Percentiles rank a stretch among this genome's conserved stretches.
Evolutionary conservation across 2,113 vertebrate species (phyloP).

Genomic region (Dasypus novemcinctus): DNA sequence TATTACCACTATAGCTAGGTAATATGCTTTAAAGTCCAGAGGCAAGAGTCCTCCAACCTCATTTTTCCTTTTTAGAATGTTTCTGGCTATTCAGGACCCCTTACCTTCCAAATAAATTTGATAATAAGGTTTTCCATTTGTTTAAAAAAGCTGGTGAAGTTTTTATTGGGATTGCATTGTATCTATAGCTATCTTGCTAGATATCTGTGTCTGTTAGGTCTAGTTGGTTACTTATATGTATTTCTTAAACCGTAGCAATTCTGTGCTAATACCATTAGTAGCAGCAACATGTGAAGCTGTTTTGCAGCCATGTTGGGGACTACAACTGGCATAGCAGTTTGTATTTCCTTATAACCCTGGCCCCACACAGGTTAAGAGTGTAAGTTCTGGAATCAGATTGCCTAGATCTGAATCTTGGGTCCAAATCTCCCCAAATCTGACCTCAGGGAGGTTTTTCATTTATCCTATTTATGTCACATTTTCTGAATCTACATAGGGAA

Average conservation of each 20-base stretch:
- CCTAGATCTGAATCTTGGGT: not conserved
- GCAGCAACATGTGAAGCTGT: not conserved
- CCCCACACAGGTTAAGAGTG: not conserved
- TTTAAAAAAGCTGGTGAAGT: too few relatives aligned
- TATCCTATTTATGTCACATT: not conserved
- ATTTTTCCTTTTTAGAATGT: too few relatives aligned
- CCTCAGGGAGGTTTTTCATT: not conserved
- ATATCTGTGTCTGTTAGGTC: too few relatives aligned
- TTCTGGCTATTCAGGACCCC: too few relatives aligned
- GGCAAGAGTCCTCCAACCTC: too few relatives aligned
- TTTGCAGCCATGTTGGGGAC: not conserved
- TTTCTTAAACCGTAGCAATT: not conserved
- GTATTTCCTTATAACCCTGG: not conserved
- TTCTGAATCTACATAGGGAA: not conserved
- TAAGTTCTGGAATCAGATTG: not conserved
- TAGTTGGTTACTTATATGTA: too few relatives aligned
- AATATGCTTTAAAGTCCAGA: too few relatives aligned
- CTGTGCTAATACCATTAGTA: not conserved
- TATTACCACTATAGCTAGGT: too few relatives aligned
- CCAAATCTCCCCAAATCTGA: not conserved
- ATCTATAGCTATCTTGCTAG: too few relatives aligned
- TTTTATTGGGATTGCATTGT: too few relatives aligned
- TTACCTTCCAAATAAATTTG: too few relatives aligned
- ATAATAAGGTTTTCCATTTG: too few relatives aligned
- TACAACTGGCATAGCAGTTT: not conserved